Evolutionary conservation across 2,797 vertebrate genomes (phyloP), one percentile per base, ranked within the genome.

Genomic region (Rhinatrema bivittatum): DNA sequence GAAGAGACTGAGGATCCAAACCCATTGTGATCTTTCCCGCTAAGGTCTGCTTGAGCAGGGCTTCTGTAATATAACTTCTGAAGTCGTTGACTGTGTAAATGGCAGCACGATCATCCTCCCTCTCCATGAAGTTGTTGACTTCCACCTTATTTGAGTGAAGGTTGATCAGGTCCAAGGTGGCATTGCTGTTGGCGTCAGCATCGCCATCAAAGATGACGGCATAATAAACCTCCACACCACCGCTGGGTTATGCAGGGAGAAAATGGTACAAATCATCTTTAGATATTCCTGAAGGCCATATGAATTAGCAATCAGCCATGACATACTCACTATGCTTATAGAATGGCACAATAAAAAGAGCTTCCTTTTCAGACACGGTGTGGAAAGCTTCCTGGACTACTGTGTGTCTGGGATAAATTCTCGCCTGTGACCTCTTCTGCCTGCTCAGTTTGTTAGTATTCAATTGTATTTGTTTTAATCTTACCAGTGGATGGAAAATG

Each of bases 81-180:
- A 91, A 80, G 65, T 91, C 84, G 20, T 62, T 76, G 57, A 87
- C 58, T 42, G 82, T 79, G 68, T 90, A 86, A 46, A 83, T 76
- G 46, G 63, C 60, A 1, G 88, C 89, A 30, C 89, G 81, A 6
- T 64, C 81, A 55, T 87, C 83, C 37, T 85, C 74, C 41, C 86
- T 42, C 49, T 80, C 76, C 14, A 61, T 68, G 21, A 83, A 72
- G 55, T 88, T 84, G 1, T 79, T 87, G 56, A 78, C 88, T 57
- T 96, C 93, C 64, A 96, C 88, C 65, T 78, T 87, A 63, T 94
- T 94, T n/a, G 86, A 90, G 50, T 92, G 89, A 56, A 93, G 70
- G 44, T 85, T 92, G 50, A 97, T 85, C 53, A 93, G 79, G 66
- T 94, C 86, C 76, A 91, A 79, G 12, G 89, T 92, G 12, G 89